Base-by-base conservation (phyloP, 2,888 invertebrate species). In the Panzeria rudis region DNA sequence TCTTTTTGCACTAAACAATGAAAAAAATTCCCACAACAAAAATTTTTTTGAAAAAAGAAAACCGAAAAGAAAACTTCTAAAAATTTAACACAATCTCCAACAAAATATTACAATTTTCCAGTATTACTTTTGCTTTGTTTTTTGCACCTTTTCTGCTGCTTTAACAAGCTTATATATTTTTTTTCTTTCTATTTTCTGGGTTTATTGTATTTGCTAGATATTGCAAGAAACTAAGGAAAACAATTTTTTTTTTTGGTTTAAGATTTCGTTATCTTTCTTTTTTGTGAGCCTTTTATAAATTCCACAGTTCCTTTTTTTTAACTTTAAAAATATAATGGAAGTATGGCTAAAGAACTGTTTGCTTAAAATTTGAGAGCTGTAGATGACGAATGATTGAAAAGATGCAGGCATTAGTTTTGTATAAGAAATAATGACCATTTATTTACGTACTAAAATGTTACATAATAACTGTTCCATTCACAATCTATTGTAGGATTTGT, bases 1-100 rank as follows among this genome's bases (percentile, higher is more conserved):
- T 56, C 6, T 32, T 41, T 66, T 56, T 68, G 20, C n/a, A 44
- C 7, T 17, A 47, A 71, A 77, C 38, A 23, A 64, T 59, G 38
- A 20, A 47, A 68, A 71, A 61, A 84, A 44, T 41, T 75, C 84
- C 84, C 84, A 80, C 69, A 79, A 80, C 69, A 79, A 84, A 68
- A 72, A 35, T 29, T 15, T 62, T 44, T 56, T n/a, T n/a, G n/a
- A n/a, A n/a, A 2, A 54, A 59, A 47, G 15, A 23, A 47, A 32
- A 52, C 13, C 56, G 3, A 11, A 44, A 50, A 66, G 56, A 66
- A 56, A 69, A 61, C 9, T 68, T 38, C 8, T 3, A 35, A 35
- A 66, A 32, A n/a, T 54, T 72, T 25, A 68, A 15, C 35, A 25
- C 1, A 41, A 61, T 54, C 29, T 29, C 17, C 52, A 52, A 17